Evolutionary conservation across 2,797 vertebrate genomes (phyloP).

Genomic region (Centropyge bicolor): DNA sequence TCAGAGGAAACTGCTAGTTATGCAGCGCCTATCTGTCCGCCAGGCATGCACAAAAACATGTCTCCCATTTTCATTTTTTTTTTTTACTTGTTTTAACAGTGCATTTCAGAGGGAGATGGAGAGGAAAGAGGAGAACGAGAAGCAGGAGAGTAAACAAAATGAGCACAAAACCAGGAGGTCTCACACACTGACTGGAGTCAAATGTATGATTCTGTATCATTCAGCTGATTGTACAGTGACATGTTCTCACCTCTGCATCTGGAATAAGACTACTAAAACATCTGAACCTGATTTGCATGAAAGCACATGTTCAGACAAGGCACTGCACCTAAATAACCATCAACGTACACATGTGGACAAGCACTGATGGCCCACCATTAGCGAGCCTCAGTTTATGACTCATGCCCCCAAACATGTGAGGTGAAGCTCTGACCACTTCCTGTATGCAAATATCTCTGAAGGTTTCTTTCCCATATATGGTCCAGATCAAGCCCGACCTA

Average conservation of each 20-base stretch:
- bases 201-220: slow-evolving; percentile 17
- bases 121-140: slow-evolving; percentile 32
- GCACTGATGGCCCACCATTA: slow-evolving; percentile 10
- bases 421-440: slow-evolving; percentile 17
- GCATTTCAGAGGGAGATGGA: slow-evolving; percentile 64
- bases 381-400: slow-evolving; percentile 3
- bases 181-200: slow-evolving; percentile 13
- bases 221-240: slow-evolving; percentile 15
- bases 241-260: slow-evolving; percentile 11
- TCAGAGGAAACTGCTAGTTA: slow-evolving; percentile 87
- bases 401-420: neutral
- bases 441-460: slow-evolving; percentile 43
- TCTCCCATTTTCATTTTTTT: slow-evolving; percentile 67
- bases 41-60: slow-evolving; percentile 84
- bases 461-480: slow-evolving; percentile 24
- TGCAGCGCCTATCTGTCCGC: slow-evolving; percentile 84
- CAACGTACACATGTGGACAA: slow-evolving; percentile 11
- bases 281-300: slow-evolving; percentile 43
- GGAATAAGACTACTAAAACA: slow-evolving; percentile 32
- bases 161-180: slow-evolving; percentile 36
- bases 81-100: slow-evolving; percentile 81
- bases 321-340: slow-evolving; percentile 29
- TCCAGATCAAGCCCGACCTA: slow-evolving; percentile 32
- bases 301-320: slow-evolving; percentile 33
- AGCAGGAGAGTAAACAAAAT: slow-evolving; percentile 48